These are phyloP conservation scores for Tringa solitaria DNA, from an alignment of 2,113 vertebrate species.

Conservation along the genomic window DNA sequence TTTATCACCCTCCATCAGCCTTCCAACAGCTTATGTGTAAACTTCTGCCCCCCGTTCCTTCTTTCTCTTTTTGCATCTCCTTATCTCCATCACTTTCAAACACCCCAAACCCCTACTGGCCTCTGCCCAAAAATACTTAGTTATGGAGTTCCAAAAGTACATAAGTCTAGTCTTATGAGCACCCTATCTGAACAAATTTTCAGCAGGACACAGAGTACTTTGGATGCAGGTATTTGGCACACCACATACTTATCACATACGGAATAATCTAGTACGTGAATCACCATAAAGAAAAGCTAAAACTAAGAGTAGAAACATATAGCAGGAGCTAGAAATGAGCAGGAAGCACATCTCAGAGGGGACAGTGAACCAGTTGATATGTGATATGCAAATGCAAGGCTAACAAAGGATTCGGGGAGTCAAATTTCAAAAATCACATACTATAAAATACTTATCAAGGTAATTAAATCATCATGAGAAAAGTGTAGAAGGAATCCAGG, in stretches of 20 bases:
- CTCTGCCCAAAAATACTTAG: background rate
- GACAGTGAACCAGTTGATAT: background rate
- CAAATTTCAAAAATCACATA: background rate
- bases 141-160: background rate
- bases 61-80: background rate
- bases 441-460: background rate
- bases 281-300: background rate
- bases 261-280: background rate
- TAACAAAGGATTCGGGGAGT: background rate
- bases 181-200: background rate
- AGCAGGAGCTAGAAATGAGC: background rate
- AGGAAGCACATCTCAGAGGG: background rate
- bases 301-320: background rate
- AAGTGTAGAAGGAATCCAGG: background rate
- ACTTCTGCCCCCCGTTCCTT: background rate
- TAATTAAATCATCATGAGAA: background rate
- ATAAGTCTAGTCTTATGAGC: background rate
- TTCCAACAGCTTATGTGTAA: background rate
- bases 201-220: background rate
- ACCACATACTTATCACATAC: background rate
- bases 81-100: background rate
- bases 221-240: background rate
- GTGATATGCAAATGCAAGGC: background rate
- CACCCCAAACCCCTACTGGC: background rate
- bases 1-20: background rate